A percentile compares a stretch with the other conserved stretches of the same genome.
Evolutionary conservation across 1,140 invertebrate species (phyloP).

Genomic region (Cataglyphis hispanica): DNA sequence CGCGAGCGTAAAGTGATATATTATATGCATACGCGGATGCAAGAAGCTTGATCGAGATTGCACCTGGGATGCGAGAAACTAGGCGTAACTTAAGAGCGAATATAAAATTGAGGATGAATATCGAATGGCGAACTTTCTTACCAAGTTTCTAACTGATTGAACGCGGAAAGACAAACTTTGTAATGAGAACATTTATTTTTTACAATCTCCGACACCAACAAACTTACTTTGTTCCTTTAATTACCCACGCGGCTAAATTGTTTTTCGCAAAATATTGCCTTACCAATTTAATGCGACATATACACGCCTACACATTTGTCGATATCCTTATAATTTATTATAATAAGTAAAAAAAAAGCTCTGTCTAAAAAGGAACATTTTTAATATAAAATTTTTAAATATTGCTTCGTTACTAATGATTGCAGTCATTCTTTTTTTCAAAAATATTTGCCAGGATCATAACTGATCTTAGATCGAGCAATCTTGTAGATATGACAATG

Average conservation of each 20-base stretch:
- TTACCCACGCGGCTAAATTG: not conserved
- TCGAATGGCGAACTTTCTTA: not conserved
- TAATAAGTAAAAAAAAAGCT: too few species aligned
- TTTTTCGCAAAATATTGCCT: not conserved
- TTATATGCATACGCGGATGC: not conserved
- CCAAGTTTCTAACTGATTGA: not conserved
- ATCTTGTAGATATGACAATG: not conserved
- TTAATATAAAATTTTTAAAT: constrained; percentile 4
- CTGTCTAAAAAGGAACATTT: not conserved
- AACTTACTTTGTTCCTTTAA: constrained; percentile 1
- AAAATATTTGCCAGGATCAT: not conserved
- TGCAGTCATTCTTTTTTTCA: constrained; percentile 12
- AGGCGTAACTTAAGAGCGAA: not conserved
- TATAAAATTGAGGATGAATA: constrained; percentile 4
- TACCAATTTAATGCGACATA: too few species aligned
- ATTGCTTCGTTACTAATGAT: not conserved
- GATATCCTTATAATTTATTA: too few species aligned
- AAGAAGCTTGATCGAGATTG: not conserved
- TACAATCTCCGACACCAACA: not conserved
- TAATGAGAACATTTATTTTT: constrained; percentile 31
- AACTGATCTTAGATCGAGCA: constrained; percentile 10
- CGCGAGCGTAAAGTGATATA: not conserved
- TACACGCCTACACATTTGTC: too few species aligned
- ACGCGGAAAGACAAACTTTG: not conserved
- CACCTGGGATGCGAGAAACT: not conserved